Base-by-base conservation (phyloP, 2,797 vertebrate species). In the Acrossocheilus fasciatus region DNA sequence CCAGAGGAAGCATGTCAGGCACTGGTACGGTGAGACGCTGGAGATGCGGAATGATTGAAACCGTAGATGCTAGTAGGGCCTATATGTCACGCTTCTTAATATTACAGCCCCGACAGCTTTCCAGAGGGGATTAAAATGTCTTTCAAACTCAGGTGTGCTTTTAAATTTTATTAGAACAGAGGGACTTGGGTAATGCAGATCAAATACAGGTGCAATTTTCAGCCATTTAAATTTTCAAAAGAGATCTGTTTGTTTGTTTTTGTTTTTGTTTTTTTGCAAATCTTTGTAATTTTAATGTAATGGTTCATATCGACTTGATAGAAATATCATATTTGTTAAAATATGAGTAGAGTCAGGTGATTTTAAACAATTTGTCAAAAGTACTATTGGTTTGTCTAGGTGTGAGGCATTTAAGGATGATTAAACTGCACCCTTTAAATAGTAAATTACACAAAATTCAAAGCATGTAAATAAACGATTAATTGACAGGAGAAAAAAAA, bases 11-110 rank as follows among this genome's bases (percentile, higher is more conserved):
- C 62, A 70, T 74, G 52, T 30, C 39, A 57, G 41, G 81, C 79
- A 77, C 70, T 50, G n/a, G 45, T 57, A 62, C 39, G 47, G 87
- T 34, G 80, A 85, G 64, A 87, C 12, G 45, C 54, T 52, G 72
- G 84, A 82, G 34, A 78, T 39, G 43, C 26, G 39, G 59, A 43
- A 73, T 74, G 78, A 85, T 52, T 82, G 73, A 83, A 88, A 74
- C 36, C 34, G 54, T 68, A 86, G 64, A 47, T 0, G 2, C 20
- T 79, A 68, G 64, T 83, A 30, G 30, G 30, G 30, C 30, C 30
- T 30, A 64, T 83, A 52, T 86, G 73, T 59, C 39, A 75, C 4
- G 3, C 36, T 52, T 45, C 30, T 36, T 59, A 52, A 59, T 84
- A 76, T 39, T 39, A 62, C 23, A 17, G 17, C 74, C 26, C 36